Percentiles rank a stretch among this genome's conserved stretches.
These are phyloP conservation scores for Ceratoteleas bidentatus DNA, from an alignment of 1,140 invertebrate species.

Conservation along the genomic window DNA sequence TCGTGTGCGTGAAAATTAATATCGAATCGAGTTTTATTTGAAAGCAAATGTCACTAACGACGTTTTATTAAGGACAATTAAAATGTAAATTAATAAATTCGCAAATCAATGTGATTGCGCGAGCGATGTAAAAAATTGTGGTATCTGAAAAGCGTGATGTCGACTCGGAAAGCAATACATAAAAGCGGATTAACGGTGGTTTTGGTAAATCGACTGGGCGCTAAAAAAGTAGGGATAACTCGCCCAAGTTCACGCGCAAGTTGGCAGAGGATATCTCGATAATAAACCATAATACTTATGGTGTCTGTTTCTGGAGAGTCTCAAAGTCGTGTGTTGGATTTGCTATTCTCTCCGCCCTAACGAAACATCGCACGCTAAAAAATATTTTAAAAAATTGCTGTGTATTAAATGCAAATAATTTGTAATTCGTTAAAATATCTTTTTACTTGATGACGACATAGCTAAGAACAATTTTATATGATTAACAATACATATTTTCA, in stretches of 20 bases:
- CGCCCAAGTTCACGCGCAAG: slow-evolving; percentile 35
- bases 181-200: slow-evolving; percentile 42
- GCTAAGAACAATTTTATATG: too few relatives aligned
- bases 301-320: slow-evolving; percentile 48
- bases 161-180: slow-evolving; percentile 41
- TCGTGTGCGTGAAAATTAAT: slow-evolving; percentile 5
- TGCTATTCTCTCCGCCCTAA: slow-evolving; percentile 18
- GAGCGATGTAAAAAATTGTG: neutral
- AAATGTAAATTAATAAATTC: neutral
- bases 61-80: neutral
- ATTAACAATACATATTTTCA: too few relatives aligned
- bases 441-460: too few relatives aligned
- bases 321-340: slow-evolving; percentile 45
- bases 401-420: too few relatives aligned
- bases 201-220: slow-evolving; percentile 43
- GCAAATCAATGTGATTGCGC: neutral
- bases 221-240: slow-evolving; percentile 46
- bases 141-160: neutral
- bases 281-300: slow-evolving; percentile 52
- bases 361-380: slow-evolving; percentile 14
- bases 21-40: neutral
- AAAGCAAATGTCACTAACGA: neutral
- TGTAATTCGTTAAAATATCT: too few relatives aligned
- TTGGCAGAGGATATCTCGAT: slow-evolving; percentile 33
- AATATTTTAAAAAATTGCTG: neutral